Conservation (phyloP, 2,888 invertebrate species). For the Drosophila nr. perissopoda region DNA sequence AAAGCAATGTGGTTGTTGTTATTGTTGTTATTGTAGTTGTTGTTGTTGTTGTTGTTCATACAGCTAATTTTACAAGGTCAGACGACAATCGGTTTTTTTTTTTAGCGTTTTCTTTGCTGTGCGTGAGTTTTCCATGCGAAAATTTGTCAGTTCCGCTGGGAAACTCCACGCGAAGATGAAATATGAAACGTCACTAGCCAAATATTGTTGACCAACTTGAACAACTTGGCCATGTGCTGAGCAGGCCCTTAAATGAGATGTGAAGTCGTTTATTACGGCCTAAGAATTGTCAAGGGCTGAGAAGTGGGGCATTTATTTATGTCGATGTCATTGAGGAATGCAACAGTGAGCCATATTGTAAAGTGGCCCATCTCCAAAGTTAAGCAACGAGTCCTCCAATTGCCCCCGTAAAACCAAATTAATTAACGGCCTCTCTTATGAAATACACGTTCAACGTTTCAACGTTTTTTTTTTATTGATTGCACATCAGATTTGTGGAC, state of each 20-base stretch:
- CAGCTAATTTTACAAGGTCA: constrained; percentile 63
- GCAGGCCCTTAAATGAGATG: constrained; percentile 36
- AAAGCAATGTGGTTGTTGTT: constrained; percentile 13
- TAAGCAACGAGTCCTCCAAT: constrained; percentile 10
- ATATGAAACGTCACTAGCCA: constrained; percentile 24
- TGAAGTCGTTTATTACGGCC: constrained; percentile 24
- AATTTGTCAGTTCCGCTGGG: constrained; percentile 41
- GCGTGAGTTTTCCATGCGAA: constrained; percentile 68
- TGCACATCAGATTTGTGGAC: neutral
- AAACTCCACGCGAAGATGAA: constrained; percentile 1
- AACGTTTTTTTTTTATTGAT: neutral
- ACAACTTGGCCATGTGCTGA: constrained; percentile 9
- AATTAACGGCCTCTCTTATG: constrained; percentile 2
- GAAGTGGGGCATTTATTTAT: constrained; percentile 34
- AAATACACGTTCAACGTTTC: neutral
- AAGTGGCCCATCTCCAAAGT: constrained; percentile 8
- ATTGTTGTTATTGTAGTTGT: constrained; percentile 19
- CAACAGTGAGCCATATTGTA: neutral
- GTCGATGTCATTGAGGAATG: constrained; percentile 24
- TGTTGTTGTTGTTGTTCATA: constrained; percentile 21
- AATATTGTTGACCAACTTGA: constrained; percentile 20
- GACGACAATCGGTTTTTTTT: constrained; percentile 24
- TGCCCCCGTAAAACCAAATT: constrained; percentile 3
- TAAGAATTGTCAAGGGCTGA: constrained; percentile 51
- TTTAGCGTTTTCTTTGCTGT: constrained; percentile 12